phyloP scores from a whole-genome alignment of 2,113 vertebrate genomes.

The Dromiciops gliroides region DNA sequence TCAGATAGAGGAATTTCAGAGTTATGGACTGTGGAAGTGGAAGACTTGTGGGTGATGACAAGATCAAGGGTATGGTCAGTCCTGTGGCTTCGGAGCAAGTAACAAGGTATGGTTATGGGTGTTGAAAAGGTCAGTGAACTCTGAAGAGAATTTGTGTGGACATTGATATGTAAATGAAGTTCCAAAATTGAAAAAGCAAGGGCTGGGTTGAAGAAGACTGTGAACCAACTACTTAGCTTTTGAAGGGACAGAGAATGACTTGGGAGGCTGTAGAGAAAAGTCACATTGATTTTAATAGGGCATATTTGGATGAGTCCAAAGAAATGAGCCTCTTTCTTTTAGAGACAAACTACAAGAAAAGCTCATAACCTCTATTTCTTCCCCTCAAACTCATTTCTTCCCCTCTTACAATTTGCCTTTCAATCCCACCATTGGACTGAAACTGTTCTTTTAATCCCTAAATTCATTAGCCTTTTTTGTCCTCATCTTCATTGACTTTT shows the following conservation, averaged over 20 bases:
- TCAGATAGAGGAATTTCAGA: not conserved
- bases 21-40: not conserved
- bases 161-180: not conserved
- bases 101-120: not conserved
- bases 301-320: not conserved
- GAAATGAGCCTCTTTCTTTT: not conserved
- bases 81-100: not conserved
- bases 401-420: not conserved
- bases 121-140: not conserved
- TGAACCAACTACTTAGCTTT: not conserved
- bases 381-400: not conserved
- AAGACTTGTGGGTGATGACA: not conserved
- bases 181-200: not conserved
- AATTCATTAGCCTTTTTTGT: not conserved
- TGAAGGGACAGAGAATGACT: not conserved
- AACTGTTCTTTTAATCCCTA: not conserved
- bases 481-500: not conserved
- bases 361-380: not conserved
- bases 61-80: not conserved
- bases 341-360: not conserved
- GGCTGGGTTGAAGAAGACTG: not conserved
- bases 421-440: not conserved
- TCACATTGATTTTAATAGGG: not conserved
- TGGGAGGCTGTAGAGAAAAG: not conserved
- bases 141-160: not conserved